Evolutionary conservation across 2,888 invertebrate species (phyloP).

Genomic region (Chydorus sphaericus): DNA sequence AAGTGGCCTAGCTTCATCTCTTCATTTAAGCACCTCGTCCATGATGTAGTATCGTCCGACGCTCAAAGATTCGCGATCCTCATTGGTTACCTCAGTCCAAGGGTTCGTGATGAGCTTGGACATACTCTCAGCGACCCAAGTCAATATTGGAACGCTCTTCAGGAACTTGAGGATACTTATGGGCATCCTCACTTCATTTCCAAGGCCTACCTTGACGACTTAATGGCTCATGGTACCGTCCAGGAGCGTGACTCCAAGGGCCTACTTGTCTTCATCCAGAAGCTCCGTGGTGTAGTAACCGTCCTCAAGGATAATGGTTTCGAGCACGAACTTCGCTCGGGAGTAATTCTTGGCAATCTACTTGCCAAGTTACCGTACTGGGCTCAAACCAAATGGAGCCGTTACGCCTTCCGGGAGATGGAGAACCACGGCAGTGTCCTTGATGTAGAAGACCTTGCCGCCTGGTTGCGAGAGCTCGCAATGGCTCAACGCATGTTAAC

Average conservation of each 20-base stretch:
- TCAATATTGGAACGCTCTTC: neutral
- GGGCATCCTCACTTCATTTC: neutral
- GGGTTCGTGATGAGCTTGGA: too few species aligned
- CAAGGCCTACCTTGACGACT: neutral
- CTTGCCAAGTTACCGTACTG: neutral
- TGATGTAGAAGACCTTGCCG: neutral
- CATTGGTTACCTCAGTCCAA: too few species aligned
- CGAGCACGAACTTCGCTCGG: neutral
- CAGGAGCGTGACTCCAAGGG: neutral
- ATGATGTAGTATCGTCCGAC: too few species aligned
- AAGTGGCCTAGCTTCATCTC: too few species aligned
- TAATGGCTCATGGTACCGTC: neutral
- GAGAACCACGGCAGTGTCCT: too few species aligned
- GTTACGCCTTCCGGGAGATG: too few species aligned
- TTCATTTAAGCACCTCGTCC: too few species aligned
- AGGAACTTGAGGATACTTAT: neutral
- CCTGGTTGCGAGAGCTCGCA: neutral
- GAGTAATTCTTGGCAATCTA: neutral
- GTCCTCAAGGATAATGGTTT: neutral
- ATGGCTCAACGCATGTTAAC: neutral
- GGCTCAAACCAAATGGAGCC: neutral
- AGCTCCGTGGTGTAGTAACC: neutral
- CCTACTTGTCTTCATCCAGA: neutral
- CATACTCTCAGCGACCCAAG: too few species aligned
- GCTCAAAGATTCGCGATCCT: too few species aligned